These are phyloP conservation scores for Prinia subflava DNA, from an alignment of 2,113 vertebrate species.

Conservation along the genomic window DNA sequence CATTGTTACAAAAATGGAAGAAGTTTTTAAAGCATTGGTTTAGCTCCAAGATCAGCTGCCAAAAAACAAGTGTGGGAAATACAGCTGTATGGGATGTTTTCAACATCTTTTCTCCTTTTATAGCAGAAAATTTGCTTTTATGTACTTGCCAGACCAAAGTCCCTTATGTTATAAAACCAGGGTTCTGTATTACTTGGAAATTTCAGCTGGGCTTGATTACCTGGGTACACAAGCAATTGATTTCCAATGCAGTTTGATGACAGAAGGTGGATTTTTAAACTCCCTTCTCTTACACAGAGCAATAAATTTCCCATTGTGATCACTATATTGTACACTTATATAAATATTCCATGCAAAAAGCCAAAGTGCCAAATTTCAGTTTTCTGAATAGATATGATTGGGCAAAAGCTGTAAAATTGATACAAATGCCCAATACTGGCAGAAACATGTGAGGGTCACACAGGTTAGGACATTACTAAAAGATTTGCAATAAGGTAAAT, in stretches of 20 bases:
- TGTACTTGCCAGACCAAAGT: slow-evolving; percentile 73
- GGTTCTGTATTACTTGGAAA: slow-evolving; percentile 27
- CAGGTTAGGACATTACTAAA: not conserved
- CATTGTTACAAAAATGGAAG: slow-evolving; percentile 73
- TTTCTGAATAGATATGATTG: not conserved
- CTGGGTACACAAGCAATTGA: not conserved
- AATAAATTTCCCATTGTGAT: not conserved
- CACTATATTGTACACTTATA: not conserved
- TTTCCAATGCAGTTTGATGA: not conserved
- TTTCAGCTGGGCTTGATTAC: slow-evolving; percentile 44
- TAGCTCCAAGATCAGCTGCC: slow-evolving; percentile 68
- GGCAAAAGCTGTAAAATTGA: not conserved
- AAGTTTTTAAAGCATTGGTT: slow-evolving; percentile 60
- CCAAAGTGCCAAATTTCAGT: slow-evolving; percentile 10
- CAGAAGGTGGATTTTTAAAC: not conserved
- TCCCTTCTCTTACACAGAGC: not conserved
- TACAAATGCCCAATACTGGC: not conserved
- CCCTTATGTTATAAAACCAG: slow-evolving; percentile 45
- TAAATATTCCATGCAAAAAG: not conserved
- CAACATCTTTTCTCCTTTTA: slow-evolving; percentile 89
- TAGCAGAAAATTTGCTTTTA: slow-evolving; percentile 87
- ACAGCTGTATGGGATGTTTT: slow-evolving; percentile 65
- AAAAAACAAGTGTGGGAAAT: slow-evolving; percentile 75
- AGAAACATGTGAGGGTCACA: not conserved
- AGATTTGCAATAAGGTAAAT: not conserved